Percentiles rank a stretch among this genome's conserved stretches.
Conservation (phyloP, 2,797 vertebrate species). For the Poeciliopsis presidionis region DNA sequence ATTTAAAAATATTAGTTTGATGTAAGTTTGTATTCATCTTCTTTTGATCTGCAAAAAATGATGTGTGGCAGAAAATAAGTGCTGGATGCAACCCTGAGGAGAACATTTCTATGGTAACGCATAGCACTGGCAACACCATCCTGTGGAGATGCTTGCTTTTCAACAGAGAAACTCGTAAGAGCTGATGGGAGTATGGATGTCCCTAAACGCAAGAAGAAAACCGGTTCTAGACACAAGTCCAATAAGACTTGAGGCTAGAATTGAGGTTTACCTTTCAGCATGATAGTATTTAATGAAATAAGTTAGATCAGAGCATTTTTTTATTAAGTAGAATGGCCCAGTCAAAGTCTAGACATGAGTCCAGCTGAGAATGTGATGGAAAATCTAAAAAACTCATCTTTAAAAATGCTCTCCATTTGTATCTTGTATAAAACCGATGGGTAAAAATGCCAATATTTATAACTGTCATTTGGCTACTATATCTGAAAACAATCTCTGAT, state of each 20-base stretch:
- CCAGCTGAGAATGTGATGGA: neutral
- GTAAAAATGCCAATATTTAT: neutral
- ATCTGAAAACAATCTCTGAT: neutral
- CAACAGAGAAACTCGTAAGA: neutral
- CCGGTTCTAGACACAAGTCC: neutral
- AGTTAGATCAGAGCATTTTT: neutral
- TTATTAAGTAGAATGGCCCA: neutral
- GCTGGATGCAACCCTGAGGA: neutral
- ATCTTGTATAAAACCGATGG: neutral
- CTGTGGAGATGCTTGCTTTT: neutral
- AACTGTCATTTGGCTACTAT: neutral
- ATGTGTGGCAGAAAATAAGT: neutral
- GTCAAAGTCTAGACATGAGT: neutral
- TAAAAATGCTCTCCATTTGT: neutral
- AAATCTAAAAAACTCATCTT: neutral
- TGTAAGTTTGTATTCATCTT: neutral
- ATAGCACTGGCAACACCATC: neutral
- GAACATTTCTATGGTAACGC: neutral
- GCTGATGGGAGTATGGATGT: neutral
- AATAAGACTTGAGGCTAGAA: neutral
- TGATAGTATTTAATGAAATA: neutral
- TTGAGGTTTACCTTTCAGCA: neutral
- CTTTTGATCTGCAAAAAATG: neutral
- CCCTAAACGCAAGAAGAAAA: neutral
- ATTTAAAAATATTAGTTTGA: neutral